Evolutionary conservation across 2,113 vertebrate genomes (phyloP).

Genomic region (Callaeas wilsoni): DNA sequence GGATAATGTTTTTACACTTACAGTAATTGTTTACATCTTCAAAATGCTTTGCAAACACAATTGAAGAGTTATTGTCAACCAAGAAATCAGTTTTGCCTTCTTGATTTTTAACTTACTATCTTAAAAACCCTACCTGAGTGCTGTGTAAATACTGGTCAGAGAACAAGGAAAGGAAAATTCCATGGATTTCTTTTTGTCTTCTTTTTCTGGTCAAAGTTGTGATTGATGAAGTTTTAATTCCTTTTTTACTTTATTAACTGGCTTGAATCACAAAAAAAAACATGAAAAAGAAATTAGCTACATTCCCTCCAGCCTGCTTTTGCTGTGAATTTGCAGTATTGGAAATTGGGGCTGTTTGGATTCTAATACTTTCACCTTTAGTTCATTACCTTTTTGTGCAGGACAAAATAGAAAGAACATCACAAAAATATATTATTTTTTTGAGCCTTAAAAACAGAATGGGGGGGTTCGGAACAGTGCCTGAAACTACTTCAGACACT

Average conservation of each 20-base stretch:
- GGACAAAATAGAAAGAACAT: neutral
- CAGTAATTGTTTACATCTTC: neutral
- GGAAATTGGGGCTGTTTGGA: neutral
- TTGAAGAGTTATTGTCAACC: neutral
- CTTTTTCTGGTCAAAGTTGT: neutral
- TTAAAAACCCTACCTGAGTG: neutral
- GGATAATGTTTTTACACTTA: neutral
- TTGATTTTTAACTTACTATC: neutral
- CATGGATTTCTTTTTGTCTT: neutral
- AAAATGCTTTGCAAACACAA: neutral
- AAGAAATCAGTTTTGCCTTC: neutral
- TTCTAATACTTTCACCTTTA: neutral
- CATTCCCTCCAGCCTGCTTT: neutral
- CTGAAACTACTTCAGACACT: neutral
- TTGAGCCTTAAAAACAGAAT: neutral
- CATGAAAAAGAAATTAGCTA: neutral
- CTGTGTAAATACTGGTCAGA: neutral
- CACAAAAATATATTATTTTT: neutral
- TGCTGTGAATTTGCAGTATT: neutral
- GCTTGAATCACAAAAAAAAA: neutral
- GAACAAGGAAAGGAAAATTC: neutral
- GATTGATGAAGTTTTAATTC: conserved; percentile 18
- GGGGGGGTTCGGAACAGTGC: neutral
- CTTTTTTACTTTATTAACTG: neutral
- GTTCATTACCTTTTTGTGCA: neutral